Conservation (phyloP, 2,797 vertebrate species). For the Chelonia mydas region DNA sequence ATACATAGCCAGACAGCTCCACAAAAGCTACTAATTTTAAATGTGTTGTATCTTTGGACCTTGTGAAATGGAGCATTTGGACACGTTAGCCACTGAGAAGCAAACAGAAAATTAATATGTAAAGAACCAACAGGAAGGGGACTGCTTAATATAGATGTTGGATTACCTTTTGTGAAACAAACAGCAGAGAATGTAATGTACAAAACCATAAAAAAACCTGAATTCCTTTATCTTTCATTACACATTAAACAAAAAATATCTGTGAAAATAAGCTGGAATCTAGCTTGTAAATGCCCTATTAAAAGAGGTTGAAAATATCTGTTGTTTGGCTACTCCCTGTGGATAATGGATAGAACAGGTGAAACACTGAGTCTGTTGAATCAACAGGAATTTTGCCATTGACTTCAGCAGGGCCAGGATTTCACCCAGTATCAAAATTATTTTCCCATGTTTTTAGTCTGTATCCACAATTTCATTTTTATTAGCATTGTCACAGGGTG, state of each 20-base stretch:
- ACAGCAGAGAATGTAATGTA: background rate
- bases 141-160: rapidly evolving
- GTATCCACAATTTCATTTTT: no score
- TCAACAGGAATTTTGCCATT: no score
- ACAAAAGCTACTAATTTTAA: background rate
- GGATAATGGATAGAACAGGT: no score
- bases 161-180: background rate
- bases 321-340: no score
- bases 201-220: background rate
- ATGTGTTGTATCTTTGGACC: background rate
- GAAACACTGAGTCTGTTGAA: no score
- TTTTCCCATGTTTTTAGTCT: background rate
- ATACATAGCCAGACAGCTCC: background rate
- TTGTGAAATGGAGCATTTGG: background rate
- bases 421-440: background rate
- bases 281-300: no score
- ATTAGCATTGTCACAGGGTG: background rate
- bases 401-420: no score
- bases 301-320: no score
- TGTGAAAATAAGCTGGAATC: no score
- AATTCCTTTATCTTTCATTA: no score
- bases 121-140: background rate
- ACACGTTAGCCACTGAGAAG: background rate
- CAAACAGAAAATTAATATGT: background rate
- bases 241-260: no score